Evolutionary conservation across 2,797 vertebrate genomes (phyloP).

Genomic region (Gambelia wislizenii): DNA sequence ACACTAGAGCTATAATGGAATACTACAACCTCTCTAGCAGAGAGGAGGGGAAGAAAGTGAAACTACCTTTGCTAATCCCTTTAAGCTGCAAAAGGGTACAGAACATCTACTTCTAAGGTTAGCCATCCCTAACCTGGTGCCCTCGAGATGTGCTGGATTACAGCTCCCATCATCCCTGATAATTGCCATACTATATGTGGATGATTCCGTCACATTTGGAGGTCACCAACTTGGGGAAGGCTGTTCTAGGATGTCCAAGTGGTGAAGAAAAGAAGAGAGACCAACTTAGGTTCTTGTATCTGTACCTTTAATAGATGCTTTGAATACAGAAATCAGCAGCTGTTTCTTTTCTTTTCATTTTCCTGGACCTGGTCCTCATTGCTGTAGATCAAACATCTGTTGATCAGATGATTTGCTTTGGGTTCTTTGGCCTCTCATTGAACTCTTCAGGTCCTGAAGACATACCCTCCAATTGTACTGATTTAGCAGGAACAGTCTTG

Average conservation of each 20-base stretch:
- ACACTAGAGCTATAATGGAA: not conserved
- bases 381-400: not conserved
- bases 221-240: not conserved
- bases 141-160: not conserved
- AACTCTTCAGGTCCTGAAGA: not conserved
- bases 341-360: not conserved
- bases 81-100: not conserved
- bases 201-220: not conserved
- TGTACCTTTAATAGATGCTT: not conserved
- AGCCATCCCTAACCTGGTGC: not conserved
- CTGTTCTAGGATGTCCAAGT: not conserved
- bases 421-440: not conserved
- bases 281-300: not conserved
- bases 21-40: not conserved
- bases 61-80: not conserved
- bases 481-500: no score
- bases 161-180: not conserved
- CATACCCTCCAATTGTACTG: no score
- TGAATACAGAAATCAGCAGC: not conserved
- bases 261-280: not conserved
- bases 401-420: not conserved
- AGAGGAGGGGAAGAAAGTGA: conserved; percentile 6
- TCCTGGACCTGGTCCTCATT: not conserved
- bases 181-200: not conserved
- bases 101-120: not conserved